Percentiles rank a stretch among this genome's conserved stretches.
Evolutionary conservation across 1,140 invertebrate genomes (phyloP).

Genomic region (Drosophila rhopaloa): DNA sequence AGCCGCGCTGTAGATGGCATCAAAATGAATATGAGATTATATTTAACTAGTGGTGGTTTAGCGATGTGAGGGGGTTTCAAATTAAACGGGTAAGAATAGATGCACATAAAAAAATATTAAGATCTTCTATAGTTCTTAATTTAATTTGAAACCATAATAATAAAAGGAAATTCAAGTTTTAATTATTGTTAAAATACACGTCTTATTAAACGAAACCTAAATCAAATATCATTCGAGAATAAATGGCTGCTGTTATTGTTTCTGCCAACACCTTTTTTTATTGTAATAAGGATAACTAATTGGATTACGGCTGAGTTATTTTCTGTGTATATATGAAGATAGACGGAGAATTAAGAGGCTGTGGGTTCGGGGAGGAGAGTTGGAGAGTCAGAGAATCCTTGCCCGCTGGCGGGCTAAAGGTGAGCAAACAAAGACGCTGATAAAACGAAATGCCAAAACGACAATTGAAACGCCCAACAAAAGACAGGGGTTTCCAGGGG

Average conservation of each 20-base stretch:
- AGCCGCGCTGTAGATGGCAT: conserved; percentile 62
- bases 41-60: conserved; percentile 47
- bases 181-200: too few species aligned
- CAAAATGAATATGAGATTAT: conserved; percentile 82
- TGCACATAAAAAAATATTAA: conserved; percentile 1
- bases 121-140: not conserved
- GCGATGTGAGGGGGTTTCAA: not conserved
- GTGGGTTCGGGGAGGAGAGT: not conserved
- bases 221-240: too few species aligned
- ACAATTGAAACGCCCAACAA: conserved; percentile 80
- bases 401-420: conserved; percentile 52
- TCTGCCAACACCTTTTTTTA: not conserved
- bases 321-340: conserved; percentile 8
- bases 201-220: too few species aligned
- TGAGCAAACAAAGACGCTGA: conserved; percentile 78
- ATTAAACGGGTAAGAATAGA: conserved; percentile 11
- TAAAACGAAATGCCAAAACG: conserved; percentile 81
- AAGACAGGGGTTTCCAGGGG: conserved; percentile 33
- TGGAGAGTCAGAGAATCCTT: conserved; percentile 35
- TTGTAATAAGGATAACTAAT: not conserved
- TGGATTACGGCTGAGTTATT: conserved; percentile 6
- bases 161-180: too few species aligned
- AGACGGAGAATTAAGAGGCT: not conserved
- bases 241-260: not conserved
- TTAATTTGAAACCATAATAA: too few species aligned